Percentiles rank a stretch among this genome's conserved stretches.
phyloP scores from a whole-genome alignment of 2,113 vertebrate species.

The Ophthalmolycus amberensis region DNA sequence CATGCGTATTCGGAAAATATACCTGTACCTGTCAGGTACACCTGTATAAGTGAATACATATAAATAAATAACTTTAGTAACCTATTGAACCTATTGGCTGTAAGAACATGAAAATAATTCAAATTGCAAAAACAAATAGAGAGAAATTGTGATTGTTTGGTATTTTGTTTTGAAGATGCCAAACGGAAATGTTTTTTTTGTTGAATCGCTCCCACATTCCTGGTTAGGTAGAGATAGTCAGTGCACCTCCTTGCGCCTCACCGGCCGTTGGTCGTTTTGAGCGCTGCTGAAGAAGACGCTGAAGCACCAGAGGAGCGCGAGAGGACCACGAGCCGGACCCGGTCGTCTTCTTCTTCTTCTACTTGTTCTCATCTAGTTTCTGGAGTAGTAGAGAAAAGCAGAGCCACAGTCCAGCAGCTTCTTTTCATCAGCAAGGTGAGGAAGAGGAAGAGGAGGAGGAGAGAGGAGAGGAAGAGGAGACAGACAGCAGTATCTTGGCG shows the following conservation, averaged over 20 bases:
- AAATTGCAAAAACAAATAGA: not conserved
- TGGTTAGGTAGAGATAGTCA: constrained; percentile 34
- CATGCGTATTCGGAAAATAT: not conserved
- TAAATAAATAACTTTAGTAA: not conserved
- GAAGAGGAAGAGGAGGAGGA: constrained; percentile 47
- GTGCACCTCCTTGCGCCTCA: constrained; percentile 60
- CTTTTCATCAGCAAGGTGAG: constrained; percentile 54
- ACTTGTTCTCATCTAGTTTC: constrained; percentile 62
- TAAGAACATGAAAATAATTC: not conserved
- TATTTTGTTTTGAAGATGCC: constrained; percentile 63
- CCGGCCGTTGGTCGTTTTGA: constrained; percentile 58
- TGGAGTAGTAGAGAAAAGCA: constrained; percentile 79
- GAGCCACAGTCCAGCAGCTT: constrained; percentile 39
- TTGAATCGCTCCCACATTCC: not conserved
- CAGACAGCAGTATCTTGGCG: constrained; percentile 74
- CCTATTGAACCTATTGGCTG: not conserved
- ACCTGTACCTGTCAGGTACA: no score
- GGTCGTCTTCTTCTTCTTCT: constrained; percentile 3
- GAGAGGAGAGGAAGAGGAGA: constrained; percentile 39
- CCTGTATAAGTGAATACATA: not conserved
- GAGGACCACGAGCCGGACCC: constrained; percentile 17
- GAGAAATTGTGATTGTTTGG: not conserved
- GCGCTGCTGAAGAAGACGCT: constrained; percentile 43
- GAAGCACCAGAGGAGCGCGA: constrained; percentile 34
- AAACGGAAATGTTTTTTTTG: constrained; percentile 43